Conservation (phyloP, 2,888 invertebrate genomes). For the Arctia plantaginis region DNA sequence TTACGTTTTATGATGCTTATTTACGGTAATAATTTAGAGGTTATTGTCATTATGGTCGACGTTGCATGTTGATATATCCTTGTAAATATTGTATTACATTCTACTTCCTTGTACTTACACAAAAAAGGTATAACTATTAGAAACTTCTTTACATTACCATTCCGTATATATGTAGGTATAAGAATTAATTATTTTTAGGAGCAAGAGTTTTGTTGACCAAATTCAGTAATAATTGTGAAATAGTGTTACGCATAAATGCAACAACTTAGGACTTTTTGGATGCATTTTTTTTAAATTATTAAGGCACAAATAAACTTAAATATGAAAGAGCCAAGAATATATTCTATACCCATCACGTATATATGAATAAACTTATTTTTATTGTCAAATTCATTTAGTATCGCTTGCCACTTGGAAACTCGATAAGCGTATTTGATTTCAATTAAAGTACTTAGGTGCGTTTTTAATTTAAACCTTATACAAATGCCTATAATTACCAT, state of each 20-base stretch:
- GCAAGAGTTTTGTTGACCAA: not conserved
- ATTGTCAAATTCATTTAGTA: no score
- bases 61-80: constrained; percentile 45
- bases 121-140: not conserved
- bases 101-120: not conserved
- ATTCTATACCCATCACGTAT: no score
- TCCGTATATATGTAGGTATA: no score
- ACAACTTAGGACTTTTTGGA: not conserved
- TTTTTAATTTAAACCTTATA: no score
- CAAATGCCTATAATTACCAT: no score
- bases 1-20: constrained; percentile 62
- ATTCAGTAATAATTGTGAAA: not conserved
- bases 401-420: no score
- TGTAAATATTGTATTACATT: constrained; percentile 17
- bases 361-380: no score
- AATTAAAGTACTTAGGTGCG: no score
- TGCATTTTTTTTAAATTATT: no score
- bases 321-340: no score
- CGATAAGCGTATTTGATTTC: no score
- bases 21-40: constrained; percentile 64
- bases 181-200: not conserved
- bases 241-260: not conserved
- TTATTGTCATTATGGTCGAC: constrained; percentile 63
- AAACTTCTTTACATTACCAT: not conserved
- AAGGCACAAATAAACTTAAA: no score